Conservation (phyloP, 53 echinoderm and acorn worm genomes). For the Apostichopus leukothele region DNA sequence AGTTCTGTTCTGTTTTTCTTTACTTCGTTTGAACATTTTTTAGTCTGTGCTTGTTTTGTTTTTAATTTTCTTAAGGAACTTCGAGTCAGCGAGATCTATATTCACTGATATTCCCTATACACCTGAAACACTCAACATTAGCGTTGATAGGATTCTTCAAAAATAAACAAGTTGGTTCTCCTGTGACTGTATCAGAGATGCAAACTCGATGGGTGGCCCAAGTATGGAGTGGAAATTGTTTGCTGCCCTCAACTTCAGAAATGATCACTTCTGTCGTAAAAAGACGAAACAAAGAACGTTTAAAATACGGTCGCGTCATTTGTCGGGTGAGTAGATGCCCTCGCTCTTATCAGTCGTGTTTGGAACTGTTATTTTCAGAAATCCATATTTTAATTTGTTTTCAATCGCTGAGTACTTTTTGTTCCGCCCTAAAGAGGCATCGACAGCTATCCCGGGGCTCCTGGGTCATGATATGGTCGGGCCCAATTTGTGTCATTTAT, state of each 20-base stretch:
- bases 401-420: no score
- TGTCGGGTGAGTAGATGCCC: background rate
- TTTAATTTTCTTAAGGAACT: background rate
- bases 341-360: no score
- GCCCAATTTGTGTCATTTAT: no score
- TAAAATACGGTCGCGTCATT: background rate
- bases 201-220: constrained; percentile 42
- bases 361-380: no score
- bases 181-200: constrained; percentile 36
- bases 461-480: no score
- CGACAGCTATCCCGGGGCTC: no score
- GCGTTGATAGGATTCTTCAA: constrained; percentile 46
- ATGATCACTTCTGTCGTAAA: constrained; percentile 27
- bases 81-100: constrained; percentile 41
- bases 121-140: constrained; percentile 31
- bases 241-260: constrained; percentile 29
- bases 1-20: background rate
- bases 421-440: no score
- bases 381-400: no score
- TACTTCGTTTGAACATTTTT: background rate
- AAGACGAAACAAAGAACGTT: background rate
- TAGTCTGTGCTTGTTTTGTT: background rate
- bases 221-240: constrained; percentile 26
- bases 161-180: background rate
- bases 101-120: constrained; percentile 28